Evolutionary conservation across 2,888 invertebrate species (phyloP).

Genomic region (Megamerina dolium): DNA sequence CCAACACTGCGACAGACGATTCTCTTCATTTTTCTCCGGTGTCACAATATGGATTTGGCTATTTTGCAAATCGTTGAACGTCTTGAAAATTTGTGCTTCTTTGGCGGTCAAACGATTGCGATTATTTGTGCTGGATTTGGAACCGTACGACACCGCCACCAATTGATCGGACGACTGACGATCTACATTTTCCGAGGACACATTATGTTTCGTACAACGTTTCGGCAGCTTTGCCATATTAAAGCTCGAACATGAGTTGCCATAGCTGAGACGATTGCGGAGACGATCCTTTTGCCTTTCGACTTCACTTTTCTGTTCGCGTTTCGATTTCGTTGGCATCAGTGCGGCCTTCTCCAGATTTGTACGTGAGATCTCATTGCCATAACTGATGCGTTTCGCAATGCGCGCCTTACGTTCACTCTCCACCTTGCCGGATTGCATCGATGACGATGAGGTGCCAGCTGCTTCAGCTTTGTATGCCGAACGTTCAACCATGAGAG

Average conservation of each 20-base stretch:
- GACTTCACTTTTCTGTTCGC: too few relatives aligned
- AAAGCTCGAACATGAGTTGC: slow-evolving; percentile 26
- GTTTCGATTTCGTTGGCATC: slow-evolving; percentile 10
- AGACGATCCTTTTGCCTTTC: slow-evolving; percentile 18
- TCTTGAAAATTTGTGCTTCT: neutral
- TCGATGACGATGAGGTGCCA: slow-evolving; percentile 8
- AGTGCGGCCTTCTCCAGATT: too few relatives aligned
- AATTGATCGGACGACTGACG: too few relatives aligned
- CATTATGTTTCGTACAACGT: neutral
- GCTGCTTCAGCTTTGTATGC: slow-evolving; percentile 17
- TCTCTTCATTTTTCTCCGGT: neutral
- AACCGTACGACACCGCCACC: neutral
- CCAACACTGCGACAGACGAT: slow-evolving; percentile 15
- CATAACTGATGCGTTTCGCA: slow-evolving; percentile 31
- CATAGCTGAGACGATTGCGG: slow-evolving; percentile 25
- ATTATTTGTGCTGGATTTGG: slow-evolving; percentile 3
- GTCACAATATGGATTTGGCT: neutral
- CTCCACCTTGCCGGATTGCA: neutral
- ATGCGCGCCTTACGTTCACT: slow-evolving; percentile 24
- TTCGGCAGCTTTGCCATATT: slow-evolving; percentile 20
- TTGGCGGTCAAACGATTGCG: neutral
- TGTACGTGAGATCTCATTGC: slow-evolving; percentile 32
- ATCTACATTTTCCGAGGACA: neutral
- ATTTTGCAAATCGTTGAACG: slow-evolving; percentile 2
- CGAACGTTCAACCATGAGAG: slow-evolving; percentile 9